Conservation (phyloP, 2,797 vertebrate species). For the Tapera naevia region DNA sequence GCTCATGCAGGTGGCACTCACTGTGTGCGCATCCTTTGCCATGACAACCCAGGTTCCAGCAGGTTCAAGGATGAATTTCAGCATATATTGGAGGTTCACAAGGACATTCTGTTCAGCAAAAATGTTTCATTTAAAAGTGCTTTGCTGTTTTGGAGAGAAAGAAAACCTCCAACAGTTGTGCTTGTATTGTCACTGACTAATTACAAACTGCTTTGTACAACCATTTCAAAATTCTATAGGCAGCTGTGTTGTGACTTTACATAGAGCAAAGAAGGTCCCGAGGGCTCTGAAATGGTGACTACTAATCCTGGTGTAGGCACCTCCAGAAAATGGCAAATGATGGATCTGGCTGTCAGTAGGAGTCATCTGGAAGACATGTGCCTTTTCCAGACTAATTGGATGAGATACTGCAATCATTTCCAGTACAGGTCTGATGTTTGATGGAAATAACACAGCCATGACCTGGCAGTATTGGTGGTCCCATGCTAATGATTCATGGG, state of each 20-base stretch:
- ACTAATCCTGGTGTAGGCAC: background rate
- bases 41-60: background rate
- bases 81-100: background rate
- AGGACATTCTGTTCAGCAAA: background rate
- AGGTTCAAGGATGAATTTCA: background rate
- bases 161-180: background rate
- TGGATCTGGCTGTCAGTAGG: background rate
- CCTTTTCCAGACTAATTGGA: conserved; percentile 7
- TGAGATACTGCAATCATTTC: background rate
- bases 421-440: background rate
- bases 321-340: background rate
- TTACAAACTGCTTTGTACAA: background rate
- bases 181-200: background rate
- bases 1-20: background rate
- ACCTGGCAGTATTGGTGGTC: background rate
- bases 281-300: background rate
- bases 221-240: background rate
- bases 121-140: background rate
- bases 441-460: conserved; percentile 17
- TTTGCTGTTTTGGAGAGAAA: background rate
- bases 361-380: background rate
- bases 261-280: background rate
- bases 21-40: background rate
- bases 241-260: conserved; percentile 2
- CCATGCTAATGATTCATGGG: background rate